Evolutionary conservation across 1,140 invertebrate species (phyloP), one percentile per base, ranked within the genome.

Genomic region (Mamestra configurata): DNA sequence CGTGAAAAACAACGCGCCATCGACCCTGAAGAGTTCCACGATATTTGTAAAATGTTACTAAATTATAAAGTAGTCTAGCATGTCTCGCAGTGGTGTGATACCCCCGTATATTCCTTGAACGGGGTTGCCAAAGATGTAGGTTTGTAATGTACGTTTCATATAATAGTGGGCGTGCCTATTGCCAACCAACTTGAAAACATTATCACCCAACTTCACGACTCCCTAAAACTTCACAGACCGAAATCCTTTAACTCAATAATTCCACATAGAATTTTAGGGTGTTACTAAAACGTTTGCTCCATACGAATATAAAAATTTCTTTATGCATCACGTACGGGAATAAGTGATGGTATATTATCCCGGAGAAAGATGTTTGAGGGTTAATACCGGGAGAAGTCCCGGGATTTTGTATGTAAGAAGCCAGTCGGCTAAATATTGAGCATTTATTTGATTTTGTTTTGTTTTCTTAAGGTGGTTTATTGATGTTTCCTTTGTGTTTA

Each of bases 191-290:
- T 15, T 4, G 0, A 15, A 10, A 15, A 49, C 4, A 49, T n/a
- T 49, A 49, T n/a, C 15, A n/a, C 4, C 15, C 13, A n/a, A 49
- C 13, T 3, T 49, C 4, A 59, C 53, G 18, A n/a, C 7, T 37
- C 15, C n/a, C 18, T n/a, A 10, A 18, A 37, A 20, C 31, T 10
- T 8, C 20, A 46, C 66, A 46, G 11, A 13, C 22, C 8, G 6
- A 18, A 15, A 24, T 13, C 31, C 20, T 18, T n/a, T 57, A 57
- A 57, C 51, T 57, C 53, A 73, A 73, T 83, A 72, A 79, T 80
- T 79, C 70, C 71, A 81, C 81, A 89, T 89, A 86, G 86, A 89
- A 86, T 88, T 88, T 86, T 83, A 89, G 82, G 46, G 46, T 64
- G 31, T 66, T 49, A 66, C 43, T 61, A 35, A 77, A 64, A 13